These are phyloP conservation scores for Oncorhynchus clarkii DNA, from an alignment of 2,113 vertebrate genomes.

Conservation along the genomic window DNA sequence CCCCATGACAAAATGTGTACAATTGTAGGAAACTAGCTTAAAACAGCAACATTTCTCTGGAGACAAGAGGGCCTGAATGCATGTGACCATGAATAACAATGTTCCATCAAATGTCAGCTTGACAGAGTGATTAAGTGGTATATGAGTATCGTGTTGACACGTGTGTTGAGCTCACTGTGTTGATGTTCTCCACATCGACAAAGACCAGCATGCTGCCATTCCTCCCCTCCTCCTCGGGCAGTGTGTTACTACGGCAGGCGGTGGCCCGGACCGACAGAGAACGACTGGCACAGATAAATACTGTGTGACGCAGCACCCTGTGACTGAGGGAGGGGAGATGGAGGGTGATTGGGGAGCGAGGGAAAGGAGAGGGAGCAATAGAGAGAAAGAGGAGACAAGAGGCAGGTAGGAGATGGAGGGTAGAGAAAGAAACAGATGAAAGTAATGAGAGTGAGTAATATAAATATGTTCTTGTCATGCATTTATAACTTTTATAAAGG, in stretches of 20 bases:
- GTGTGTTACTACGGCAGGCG: constrained; percentile 85
- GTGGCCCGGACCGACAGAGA: constrained; percentile 88
- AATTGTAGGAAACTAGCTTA: too few species aligned
- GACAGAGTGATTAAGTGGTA: too few species aligned
- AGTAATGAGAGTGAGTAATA: background rate
- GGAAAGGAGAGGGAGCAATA: background rate
- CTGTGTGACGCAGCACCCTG: constrained; percentile 91
- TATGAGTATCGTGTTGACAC: too few species aligned
- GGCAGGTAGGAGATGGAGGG: background rate
- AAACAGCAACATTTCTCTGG: too few species aligned
- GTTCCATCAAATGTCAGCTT: too few species aligned
- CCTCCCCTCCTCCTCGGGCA: constrained; percentile 60
- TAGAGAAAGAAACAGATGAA: background rate
- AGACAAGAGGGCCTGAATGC: too few species aligned
- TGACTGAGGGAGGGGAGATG: constrained; percentile 71
- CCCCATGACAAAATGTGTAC: too few species aligned
- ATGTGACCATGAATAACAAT: too few species aligned
- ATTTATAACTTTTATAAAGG: background rate
- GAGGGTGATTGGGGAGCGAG: constrained; percentile 26
- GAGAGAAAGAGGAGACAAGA: too few species aligned
- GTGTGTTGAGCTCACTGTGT: constrained; percentile 78
- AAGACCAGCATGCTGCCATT: constrained; percentile 86
- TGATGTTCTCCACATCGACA: constrained; percentile 94
- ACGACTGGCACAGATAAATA: constrained; percentile 93
- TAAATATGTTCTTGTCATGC: background rate